Evolutionary conservation across 2,113 vertebrate genomes (phyloP), one percentile per base, ranked within the genome.

Genomic region (Pedionomus torquatus): DNA sequence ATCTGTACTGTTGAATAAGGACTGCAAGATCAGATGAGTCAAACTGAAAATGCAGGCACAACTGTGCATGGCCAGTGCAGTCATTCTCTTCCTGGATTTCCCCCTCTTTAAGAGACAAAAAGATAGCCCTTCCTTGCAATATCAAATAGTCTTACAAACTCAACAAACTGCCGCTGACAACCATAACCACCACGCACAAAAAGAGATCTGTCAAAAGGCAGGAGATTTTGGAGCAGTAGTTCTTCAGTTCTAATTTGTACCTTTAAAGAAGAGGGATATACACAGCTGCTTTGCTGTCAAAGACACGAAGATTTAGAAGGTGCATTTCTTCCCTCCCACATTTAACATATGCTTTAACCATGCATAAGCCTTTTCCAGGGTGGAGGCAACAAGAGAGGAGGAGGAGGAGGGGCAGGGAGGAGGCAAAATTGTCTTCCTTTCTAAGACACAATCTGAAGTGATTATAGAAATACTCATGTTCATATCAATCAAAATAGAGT

Each of bases 401-500:
- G 69, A 87, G 82, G 60, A 43, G 41, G 63, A 44, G 58, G 49
- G 31, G 43, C 63, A 88, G n/a, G 71, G 41, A 94, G 26, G 13
- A 92, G 16, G 39, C n/a, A 92, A 95, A 94, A 66, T 84, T 68
- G 18, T 93, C 84, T 58, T 74, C 51, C 23, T 55, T 68, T 64
- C 43, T 43, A 69, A 91, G 63, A 82, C 72, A 65, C 49, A 96
- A 25, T 95, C 89, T 87, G 77, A 89, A 87, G 83, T 83, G 60
- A 71, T 88, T 95, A 91, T 37, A 86, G 89, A 97, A 97, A 95
- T 86, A 58, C 68, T 97, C 37, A 10, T 61, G 74, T 65, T 92
- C 74, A 17, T 61, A 89, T 94, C 87, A 95, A 93, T 96, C 93
- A 97, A 83, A 89, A 69, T 48, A 69, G 81, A 97, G 64, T 60